Conservation (phyloP, 2,888 invertebrate genomes). For the Strigamia crassipes region DNA sequence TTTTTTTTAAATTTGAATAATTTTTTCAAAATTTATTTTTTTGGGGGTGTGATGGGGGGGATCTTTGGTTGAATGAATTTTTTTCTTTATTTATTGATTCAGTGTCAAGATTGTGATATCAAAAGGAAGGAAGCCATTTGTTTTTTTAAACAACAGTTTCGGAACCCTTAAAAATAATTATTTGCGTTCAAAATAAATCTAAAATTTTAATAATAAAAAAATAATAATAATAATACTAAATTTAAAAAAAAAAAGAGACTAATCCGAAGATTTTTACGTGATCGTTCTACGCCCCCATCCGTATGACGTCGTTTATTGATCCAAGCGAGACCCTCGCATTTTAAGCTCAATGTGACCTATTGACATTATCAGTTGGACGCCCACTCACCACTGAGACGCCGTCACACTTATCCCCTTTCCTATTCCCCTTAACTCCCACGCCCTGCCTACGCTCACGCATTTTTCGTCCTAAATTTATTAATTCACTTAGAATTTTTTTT, state of each 20-base stretch:
- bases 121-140: neutral
- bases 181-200: neutral
- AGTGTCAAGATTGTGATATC: neutral
- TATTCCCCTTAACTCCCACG: neutral
- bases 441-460: neutral
- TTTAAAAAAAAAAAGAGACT: neutral
- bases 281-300: neutral
- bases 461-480: neutral
- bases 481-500: neutral
- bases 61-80: neutral
- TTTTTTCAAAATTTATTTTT: no score
- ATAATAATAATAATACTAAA: no score
- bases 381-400: conserved; percentile 17
- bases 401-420: conserved; percentile 7
- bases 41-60: neutral
- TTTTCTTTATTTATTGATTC: neutral
- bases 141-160: neutral
- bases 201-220: neutral
- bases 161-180: no score
- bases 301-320: conserved; percentile 1
- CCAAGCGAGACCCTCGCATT: conserved; percentile 3
- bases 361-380: conserved; percentile 17
- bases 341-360: neutral
- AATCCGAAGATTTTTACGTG: neutral
- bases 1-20: no score